phyloP scores from a whole-genome alignment of 2,888 invertebrate genomes.

The Laspeyria flexula region DNA sequence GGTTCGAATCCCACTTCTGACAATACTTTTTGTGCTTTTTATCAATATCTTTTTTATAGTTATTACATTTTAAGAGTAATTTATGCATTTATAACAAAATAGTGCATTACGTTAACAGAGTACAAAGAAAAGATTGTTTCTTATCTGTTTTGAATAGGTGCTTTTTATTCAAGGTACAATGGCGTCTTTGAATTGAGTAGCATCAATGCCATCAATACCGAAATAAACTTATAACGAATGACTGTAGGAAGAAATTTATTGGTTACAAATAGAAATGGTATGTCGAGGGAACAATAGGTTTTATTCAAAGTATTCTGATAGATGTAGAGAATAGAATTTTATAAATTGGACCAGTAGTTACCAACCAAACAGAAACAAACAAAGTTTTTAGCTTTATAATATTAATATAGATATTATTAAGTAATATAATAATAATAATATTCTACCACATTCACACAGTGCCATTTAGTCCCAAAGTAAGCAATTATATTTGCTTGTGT shows the following conservation, averaged over 20 bases:
- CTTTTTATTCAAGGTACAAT: slow-evolving; percentile 28
- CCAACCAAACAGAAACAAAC: too few relatives aligned
- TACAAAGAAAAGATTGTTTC: slow-evolving; percentile 11
- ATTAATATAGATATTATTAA: too few relatives aligned
- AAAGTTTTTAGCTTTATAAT: too few relatives aligned
- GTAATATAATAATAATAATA: too few relatives aligned
- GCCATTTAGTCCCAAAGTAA: too few relatives aligned
- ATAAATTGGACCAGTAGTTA: too few relatives aligned
- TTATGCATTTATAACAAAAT: slow-evolving; percentile 11
- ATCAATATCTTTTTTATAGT: not conserved
- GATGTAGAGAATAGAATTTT: too few relatives aligned
- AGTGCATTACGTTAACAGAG: slow-evolving; percentile 5
- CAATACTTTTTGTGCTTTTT: slow-evolving; percentile 40
- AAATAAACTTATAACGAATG: slow-evolving; percentile 12
- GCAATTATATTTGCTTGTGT: too few relatives aligned
- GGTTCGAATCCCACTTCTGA: slow-evolving; percentile 67
- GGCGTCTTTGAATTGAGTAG: slow-evolving; percentile 17
- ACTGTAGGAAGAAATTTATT: not conserved
- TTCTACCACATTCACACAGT: too few relatives aligned
- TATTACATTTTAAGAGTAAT: not conserved
- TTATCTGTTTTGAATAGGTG: slow-evolving; percentile 35
- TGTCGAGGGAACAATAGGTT: not conserved
- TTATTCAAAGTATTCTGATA: too few relatives aligned
- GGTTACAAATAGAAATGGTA: not conserved
- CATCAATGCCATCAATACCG: not conserved